These are phyloP conservation scores for Telmatherina bonti DNA, from an alignment of 2,797 vertebrate genomes.

Conservation along the genomic window DNA sequence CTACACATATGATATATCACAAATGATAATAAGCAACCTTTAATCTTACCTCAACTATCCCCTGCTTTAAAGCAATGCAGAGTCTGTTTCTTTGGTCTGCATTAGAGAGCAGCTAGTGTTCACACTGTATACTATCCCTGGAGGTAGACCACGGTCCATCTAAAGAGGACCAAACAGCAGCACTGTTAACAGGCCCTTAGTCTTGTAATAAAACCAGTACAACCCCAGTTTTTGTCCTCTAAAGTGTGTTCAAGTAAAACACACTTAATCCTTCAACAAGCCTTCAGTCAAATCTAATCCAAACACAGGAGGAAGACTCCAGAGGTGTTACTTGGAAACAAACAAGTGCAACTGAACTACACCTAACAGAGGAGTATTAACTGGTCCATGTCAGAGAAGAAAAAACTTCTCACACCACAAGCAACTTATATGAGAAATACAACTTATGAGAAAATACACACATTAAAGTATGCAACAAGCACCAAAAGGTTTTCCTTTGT, in stretches of 20 bases:
- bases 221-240: no score
- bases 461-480: conserved; percentile 7
- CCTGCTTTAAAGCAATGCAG: no score
- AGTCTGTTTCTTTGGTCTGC: no score
- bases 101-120: no score
- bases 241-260: neutral
- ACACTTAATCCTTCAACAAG: conserved; percentile 16
- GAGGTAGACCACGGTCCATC: no score
- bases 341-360: conserved; percentile 35
- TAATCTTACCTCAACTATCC: no score
- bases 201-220: neutral
- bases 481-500: conserved; percentile 17
- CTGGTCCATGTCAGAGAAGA: conserved; percentile 23
- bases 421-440: no score
- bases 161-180: no score
- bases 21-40: no score
- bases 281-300: conserved; percentile 62
- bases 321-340: conserved; percentile 39
- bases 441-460: conserved; percentile 13
- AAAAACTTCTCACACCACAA: neutral
- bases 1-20: no score
- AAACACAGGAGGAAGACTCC: conserved; percentile 45
- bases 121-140: no score
- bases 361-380: conserved; percentile 40
- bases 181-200: neutral